Percentiles rank a stretch among this genome's conserved stretches.
Evolutionary conservation across 2,888 invertebrate genomes (phyloP).

Genomic region (Andrena bucephala): DNA sequence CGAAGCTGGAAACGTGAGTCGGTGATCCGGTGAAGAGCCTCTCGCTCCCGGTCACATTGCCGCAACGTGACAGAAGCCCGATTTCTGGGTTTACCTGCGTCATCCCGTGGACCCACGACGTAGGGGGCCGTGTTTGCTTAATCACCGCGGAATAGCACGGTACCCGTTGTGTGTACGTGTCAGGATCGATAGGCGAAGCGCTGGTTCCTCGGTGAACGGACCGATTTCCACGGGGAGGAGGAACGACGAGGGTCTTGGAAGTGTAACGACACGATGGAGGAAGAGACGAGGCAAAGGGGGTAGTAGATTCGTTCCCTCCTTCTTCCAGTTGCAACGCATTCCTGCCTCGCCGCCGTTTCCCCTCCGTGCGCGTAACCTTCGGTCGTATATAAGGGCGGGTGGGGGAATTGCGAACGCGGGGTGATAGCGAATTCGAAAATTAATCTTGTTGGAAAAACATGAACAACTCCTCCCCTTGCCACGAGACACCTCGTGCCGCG

Average conservation of each 20-base stretch:
- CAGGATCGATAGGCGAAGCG: no score
- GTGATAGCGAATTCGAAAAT: no score
- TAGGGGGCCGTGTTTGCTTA: not conserved
- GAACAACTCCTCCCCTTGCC: no score
- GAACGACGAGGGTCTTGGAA: not conserved
- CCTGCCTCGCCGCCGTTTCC: conserved; percentile 52
- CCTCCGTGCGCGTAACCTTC: conserved; percentile 67
- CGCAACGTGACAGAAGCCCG: conserved; percentile 54
- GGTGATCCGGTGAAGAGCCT: conserved; percentile 53
- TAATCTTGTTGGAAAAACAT: no score
- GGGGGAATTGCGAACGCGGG: no score
- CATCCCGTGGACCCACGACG: not conserved
- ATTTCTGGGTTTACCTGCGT: conserved; percentile 35
- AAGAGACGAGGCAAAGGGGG: conserved; percentile 25
- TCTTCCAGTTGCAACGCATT: conserved; percentile 59
- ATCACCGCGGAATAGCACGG: not conserved
- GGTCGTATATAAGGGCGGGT: conserved; percentile 22
- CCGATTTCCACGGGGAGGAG: no score
- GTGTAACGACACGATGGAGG: conserved; percentile 7
- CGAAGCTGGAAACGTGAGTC: conserved; percentile 62
- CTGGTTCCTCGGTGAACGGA: no score
- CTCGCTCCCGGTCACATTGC: conserved; percentile 62
- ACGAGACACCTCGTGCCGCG: no score
- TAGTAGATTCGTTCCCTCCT: conserved; percentile 47
- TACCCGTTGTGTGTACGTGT: not conserved